Percentiles rank a stretch among this genome's conserved stretches.
phyloP scores from a whole-genome alignment of 2,888 invertebrate species.

The Pristionchus mayeri region DNA sequence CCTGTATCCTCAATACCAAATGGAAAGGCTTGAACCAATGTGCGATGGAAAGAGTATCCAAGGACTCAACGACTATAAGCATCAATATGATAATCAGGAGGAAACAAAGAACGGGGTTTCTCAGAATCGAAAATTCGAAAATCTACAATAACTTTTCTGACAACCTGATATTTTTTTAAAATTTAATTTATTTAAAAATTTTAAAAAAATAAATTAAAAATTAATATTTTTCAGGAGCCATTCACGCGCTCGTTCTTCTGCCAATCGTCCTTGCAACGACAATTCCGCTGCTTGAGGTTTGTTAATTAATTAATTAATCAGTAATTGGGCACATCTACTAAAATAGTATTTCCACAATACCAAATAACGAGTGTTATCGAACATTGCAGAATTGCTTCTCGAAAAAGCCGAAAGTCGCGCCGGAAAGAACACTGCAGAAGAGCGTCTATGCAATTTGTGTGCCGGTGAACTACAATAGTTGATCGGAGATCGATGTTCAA shows the following conservation, averaged over 20 bases:
- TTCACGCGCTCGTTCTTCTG: constrained; percentile 91
- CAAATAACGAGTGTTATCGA: neutral
- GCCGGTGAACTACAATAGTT: constrained; percentile 59
- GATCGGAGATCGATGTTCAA: neutral
- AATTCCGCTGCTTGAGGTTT: constrained; percentile 68
- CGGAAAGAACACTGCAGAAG: constrained; percentile 49
- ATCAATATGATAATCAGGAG: too few species aligned
- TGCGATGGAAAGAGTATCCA: too few species aligned
- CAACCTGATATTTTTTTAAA: too few species aligned
- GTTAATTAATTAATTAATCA: neutral
- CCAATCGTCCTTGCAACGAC: constrained; percentile 80
- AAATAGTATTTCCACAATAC: neutral
- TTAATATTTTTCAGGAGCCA: constrained; percentile 84
- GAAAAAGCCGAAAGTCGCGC: neutral
- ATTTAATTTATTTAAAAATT: neutral
- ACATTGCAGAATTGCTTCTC: constrained; percentile 21
- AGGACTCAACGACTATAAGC: too few species aligned
- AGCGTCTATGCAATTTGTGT: constrained; percentile 65
- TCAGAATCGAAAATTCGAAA: too few species aligned
- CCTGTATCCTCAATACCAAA: too few species aligned
- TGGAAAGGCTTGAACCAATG: too few species aligned
- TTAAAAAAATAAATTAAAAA: too few species aligned
- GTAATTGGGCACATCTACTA: neutral
- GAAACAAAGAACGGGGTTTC: too few species aligned
- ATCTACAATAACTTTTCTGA: too few species aligned